Evolutionary conservation across 2,797 vertebrate genomes (phyloP).

Genomic region (Melanotaenia pygmaea): DNA sequence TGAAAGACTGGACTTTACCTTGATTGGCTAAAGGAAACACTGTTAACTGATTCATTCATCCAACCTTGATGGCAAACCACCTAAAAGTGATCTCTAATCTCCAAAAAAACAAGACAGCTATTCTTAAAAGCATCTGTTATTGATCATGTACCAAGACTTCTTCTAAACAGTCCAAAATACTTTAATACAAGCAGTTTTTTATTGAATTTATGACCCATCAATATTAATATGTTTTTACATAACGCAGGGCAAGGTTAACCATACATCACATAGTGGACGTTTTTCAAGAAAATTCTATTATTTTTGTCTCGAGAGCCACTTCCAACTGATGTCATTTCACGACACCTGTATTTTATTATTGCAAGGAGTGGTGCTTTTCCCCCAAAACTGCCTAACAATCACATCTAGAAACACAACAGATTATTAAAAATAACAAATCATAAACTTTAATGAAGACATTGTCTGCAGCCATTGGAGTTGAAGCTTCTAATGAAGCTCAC

Average conservation of each 20-base stretch:
- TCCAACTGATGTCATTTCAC: slow-evolving; percentile 64
- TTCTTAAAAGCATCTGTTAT: slow-evolving; percentile 33
- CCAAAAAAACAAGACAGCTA: slow-evolving; percentile 9
- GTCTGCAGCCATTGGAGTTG: slow-evolving; percentile 50
- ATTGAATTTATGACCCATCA: slow-evolving; percentile 20
- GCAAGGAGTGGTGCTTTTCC: slow-evolving; percentile 34
- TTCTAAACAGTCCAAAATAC: slow-evolving; percentile 18
- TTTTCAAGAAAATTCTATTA: neutral
- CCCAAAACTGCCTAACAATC: slow-evolving; percentile 30
- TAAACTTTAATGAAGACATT: slow-evolving; percentile 64
- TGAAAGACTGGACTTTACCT: neutral
- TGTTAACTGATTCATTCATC: neutral
- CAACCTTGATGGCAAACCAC: neutral
- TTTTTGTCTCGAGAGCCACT: slow-evolving; percentile 24
- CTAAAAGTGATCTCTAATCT: slow-evolving; percentile 14
- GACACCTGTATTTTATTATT: slow-evolving; percentile 70
- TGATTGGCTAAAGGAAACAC: neutral
- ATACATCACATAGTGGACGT: neutral
- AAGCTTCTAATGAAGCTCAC: slow-evolving; percentile 65
- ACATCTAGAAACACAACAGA: slow-evolving; percentile 57
- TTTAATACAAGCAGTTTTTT: slow-evolving; percentile 30
- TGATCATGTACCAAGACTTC: slow-evolving; percentile 17
- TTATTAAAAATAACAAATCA: slow-evolving; percentile 76
- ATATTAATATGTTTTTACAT: slow-evolving; percentile 35
- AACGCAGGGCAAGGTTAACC: neutral